Evolutionary conservation across 2,113 vertebrate species (phyloP).

Genomic region (Thamnophis sirtalis): DNA sequence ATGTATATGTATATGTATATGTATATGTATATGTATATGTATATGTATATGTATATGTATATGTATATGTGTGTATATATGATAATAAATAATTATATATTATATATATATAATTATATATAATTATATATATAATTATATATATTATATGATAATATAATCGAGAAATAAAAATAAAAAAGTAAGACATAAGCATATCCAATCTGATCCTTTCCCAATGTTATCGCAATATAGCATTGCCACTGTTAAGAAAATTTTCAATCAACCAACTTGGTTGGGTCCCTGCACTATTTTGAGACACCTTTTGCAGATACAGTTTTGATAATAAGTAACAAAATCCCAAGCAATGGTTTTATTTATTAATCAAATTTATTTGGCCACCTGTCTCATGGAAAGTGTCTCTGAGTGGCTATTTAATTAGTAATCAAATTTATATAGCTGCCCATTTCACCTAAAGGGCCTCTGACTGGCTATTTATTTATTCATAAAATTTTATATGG

Average conservation of each 20-base stretch:
- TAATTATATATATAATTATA: no score
- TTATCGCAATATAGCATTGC: neutral
- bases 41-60: no score
- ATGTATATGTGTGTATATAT: no score
- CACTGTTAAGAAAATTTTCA: conserved; percentile 34
- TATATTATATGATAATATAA: neutral
- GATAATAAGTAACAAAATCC: conserved; percentile 45
- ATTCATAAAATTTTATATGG: neutral
- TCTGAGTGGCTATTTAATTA: no score
- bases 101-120: no score
- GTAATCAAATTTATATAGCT: no score
- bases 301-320: neutral
- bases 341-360: conserved; percentile 1
- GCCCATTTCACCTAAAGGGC: no score
- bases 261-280: conserved; percentile 6
- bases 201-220: neutral
- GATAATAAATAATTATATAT: no score
- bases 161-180: neutral
- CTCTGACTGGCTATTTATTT: neutral
- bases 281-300: conserved; percentile 34
- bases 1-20: no score
- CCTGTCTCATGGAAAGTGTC: neutral
- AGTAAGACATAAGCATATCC: neutral
- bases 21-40: no score
- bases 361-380: neutral